phyloP scores from a whole-genome alignment of 2,113 vertebrate species.

The Eclectus roratus region DNA sequence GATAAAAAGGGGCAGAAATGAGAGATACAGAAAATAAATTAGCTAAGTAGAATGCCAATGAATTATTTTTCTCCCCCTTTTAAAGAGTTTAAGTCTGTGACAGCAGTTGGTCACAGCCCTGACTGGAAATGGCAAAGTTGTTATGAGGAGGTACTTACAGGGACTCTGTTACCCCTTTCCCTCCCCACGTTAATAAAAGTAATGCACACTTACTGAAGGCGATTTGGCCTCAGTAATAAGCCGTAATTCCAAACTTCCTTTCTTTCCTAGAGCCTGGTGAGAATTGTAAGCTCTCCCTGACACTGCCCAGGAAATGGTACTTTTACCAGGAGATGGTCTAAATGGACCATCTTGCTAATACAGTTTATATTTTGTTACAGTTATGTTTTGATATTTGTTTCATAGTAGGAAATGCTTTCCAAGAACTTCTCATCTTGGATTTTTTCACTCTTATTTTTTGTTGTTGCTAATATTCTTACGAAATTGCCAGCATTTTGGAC shows the following conservation, averaged over 20 bases:
- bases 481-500: neutral
- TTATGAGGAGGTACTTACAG: neutral
- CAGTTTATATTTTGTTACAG: neutral
- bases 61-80: fast-evolving
- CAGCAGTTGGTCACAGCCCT: neutral
- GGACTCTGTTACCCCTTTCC: neutral
- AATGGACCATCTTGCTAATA: neutral
- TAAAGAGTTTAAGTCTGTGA: neutral
- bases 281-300: neutral
- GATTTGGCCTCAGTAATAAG: neutral
- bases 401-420: neutral
- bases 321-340: neutral
- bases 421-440: neutral
- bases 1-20: slow-evolving; percentile 17
- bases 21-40: neutral
- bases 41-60: neutral
- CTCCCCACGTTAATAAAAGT: neutral
- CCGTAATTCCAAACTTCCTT: slow-evolving; percentile 51
- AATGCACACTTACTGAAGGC: neutral
- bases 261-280: slow-evolving; percentile 1
- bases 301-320: neutral
- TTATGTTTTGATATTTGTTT: neutral
- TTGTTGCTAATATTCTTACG: neutral
- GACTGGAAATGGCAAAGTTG: neutral
- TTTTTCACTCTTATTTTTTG: neutral